Evolutionary conservation across 2,888 invertebrate species (phyloP).

Genomic region (Silvanus unidentatus): DNA sequence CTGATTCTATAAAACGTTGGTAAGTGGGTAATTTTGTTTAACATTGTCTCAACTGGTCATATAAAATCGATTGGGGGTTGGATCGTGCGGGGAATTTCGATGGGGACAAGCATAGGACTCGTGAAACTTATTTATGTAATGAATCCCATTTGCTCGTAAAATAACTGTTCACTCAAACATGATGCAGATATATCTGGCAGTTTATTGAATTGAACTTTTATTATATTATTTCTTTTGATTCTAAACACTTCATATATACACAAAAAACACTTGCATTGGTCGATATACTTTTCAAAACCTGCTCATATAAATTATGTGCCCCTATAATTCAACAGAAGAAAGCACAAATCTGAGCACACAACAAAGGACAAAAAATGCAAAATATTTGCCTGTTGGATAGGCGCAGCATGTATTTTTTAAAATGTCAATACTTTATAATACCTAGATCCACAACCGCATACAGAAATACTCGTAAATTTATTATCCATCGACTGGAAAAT

Average conservation of each 20-base stretch:
- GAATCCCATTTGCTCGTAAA: slow-evolving; percentile 28
- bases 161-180: slow-evolving; percentile 23
- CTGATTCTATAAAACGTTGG: slow-evolving; percentile 19
- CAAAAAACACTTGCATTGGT: no score
- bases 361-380: background rate
- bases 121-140: slow-evolving; percentile 31
- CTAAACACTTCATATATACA: no score
- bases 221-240: slow-evolving; percentile 3
- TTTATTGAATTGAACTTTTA: slow-evolving; percentile 22
- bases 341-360: no score
- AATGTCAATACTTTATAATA: slow-evolving; percentile 1
- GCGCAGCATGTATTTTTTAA: background rate
- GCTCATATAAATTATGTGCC: slow-evolving; percentile 8
- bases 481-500: slow-evolving; percentile 20
- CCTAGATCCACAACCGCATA: slow-evolving; percentile 3
- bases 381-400: background rate
- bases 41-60: slow-evolving; percentile 28
- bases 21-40: slow-evolving; percentile 29
- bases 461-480: slow-evolving; percentile 14
- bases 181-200: slow-evolving; percentile 21
- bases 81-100: slow-evolving; percentile 23
- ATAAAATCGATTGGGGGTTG: slow-evolving; percentile 30
- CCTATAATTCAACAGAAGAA: no score
- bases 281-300: slow-evolving; percentile 3
- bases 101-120: slow-evolving; percentile 14